phyloP scores from a whole-genome alignment of 2,113 vertebrate species.

The Asarcornis scutulata region DNA sequence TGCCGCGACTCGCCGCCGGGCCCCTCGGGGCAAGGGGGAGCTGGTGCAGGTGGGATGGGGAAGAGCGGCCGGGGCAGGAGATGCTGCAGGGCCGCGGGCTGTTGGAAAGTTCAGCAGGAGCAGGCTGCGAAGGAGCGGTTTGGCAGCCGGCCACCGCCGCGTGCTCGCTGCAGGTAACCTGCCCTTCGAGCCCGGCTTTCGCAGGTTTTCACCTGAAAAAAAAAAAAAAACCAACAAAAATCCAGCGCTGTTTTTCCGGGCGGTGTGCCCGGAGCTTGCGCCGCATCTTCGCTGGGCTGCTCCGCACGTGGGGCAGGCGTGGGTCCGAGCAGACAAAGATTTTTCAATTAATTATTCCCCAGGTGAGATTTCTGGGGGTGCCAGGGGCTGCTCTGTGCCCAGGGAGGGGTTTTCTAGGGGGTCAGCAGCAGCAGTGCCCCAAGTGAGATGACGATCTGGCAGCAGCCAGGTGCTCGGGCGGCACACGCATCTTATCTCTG shows the following conservation, averaged over 20 bases:
- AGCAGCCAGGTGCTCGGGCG: background rate
- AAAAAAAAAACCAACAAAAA: too few relatives aligned
- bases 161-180: background rate
- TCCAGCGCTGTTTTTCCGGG: background rate
- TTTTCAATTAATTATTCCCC: background rate
- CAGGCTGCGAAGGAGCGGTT: background rate
- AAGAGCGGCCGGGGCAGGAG: background rate
- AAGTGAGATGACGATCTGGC: background rate
- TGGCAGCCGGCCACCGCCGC: background rate
- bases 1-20: background rate
- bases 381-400: background rate
- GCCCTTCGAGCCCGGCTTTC: background rate
- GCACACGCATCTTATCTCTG: background rate
- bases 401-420: background rate
- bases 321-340: background rate
- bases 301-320: background rate
- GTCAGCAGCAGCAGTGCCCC: background rate
- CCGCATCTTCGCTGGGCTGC: background rate
- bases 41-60: constrained; percentile 58
- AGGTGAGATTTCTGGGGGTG: background rate
- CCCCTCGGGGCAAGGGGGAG: background rate
- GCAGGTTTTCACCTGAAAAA: background rate
- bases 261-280: background rate
- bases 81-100: constrained; percentile 21
- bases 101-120: background rate